Base-by-base conservation (phyloP, 2,113 vertebrate species). In the Gracilinanus agilis region DNA sequence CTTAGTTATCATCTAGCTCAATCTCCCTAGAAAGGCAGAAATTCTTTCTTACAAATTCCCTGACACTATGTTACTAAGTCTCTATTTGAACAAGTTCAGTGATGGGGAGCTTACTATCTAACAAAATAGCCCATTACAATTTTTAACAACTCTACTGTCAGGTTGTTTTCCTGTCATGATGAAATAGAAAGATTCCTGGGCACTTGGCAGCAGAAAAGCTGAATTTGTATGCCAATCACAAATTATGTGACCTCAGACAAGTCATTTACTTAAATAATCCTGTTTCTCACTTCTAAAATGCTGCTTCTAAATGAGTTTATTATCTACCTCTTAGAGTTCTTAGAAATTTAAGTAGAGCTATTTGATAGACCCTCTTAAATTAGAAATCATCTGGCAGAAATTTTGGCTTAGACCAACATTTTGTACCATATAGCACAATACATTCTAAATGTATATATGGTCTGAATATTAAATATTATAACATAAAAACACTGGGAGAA, bases 111-210 rank as follows among this genome's bases (percentile, higher is more conserved):
- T 90, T 49, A 24, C n/a, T 91, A 53, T 94, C 53, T 93, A 89
- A 29, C 49, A 90, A 96, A 44, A 0, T 23, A 58, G 75, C 67
- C 56, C 90, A 16, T 27, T 94, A 21, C 55, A 34, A 56, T 88
- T 96, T 93, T 96, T 67, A 92, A 95, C 83, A 90, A 91, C n/a
- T 34, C 89, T 90, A 53, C 55, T 95, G 91, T 61, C 44, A 89
- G 13, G 40, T 21, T 40, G 67, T 40, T 40, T 83, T 83, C 19
- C 67, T 83, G 6, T 40, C 67, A 83, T 40, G 19, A n/a, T 23
- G n/a, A 83, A n/a, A 83, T 83, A 83, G 19, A 83, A 83, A 40
- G n/a, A 83, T 83, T 40, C 67, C 67, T 83, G 34, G 13, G 16
- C 19, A 83, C 67, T 83, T 83, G n/a, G 67, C 67, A 23, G 19